A percentile compares a stretch with the other conserved stretches of the same genome.
Evolutionary conservation across 2,888 invertebrate genomes (phyloP).

Genomic region (Psylliodes chrysocephalus): DNA sequence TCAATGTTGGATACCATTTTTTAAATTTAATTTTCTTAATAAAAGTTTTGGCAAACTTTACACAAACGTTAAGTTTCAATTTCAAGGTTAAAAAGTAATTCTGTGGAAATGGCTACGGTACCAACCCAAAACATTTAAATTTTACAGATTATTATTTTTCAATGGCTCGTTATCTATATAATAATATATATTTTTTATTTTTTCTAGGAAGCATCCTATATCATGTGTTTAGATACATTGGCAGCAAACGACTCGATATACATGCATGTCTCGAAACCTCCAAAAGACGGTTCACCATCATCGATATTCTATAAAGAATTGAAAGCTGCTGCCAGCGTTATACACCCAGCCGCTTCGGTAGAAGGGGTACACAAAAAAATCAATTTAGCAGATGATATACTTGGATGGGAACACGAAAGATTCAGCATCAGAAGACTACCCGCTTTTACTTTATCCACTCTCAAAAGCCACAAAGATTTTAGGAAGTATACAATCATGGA

Average conservation of each 20-base stretch:
- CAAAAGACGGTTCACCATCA: constrained; percentile 84
- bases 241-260: constrained; percentile 74
- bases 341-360: constrained; percentile 65
- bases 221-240: constrained; percentile 88
- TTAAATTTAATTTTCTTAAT: too few relatives aligned
- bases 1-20: too few relatives aligned
- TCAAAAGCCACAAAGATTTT: constrained; percentile 76
- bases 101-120: too few relatives aligned
- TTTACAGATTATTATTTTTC: background rate
- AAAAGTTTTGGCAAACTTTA: too few relatives aligned
- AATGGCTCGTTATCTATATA: background rate
- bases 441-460: constrained; percentile 89
- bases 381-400: constrained; percentile 88
- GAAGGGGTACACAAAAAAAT: constrained; percentile 94
- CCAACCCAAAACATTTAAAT: too few relatives aligned
- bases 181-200: constrained; percentile 38
- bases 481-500: constrained; percentile 74
- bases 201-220: constrained; percentile 85
- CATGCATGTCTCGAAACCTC: constrained; percentile 97
- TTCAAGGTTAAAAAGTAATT: too few relatives aligned
- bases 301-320: constrained; percentile 74
- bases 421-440: constrained; percentile 92
- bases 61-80: too few relatives aligned
- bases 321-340: constrained; percentile 67
- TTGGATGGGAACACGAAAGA: constrained; percentile 98